Evolutionary conservation across 2,113 vertebrate genomes (phyloP).

Genomic region (Epinephelus fuscoguttatus): DNA sequence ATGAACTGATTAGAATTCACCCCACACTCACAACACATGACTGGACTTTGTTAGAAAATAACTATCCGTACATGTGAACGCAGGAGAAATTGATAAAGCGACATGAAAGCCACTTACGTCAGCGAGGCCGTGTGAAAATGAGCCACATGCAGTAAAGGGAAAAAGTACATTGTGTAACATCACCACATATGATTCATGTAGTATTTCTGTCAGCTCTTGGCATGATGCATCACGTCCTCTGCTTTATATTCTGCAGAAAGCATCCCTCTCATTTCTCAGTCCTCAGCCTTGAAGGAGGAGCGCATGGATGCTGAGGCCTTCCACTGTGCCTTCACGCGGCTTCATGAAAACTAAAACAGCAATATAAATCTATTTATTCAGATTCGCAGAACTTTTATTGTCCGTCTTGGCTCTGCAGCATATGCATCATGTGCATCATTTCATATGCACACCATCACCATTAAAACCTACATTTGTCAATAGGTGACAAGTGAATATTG

Average conservation of each 20-base stretch:
- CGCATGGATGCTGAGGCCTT: slow-evolving; percentile 29
- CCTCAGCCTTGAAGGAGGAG: slow-evolving; percentile 34
- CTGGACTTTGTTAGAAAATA: not conserved
- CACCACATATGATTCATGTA: slow-evolving; percentile 64
- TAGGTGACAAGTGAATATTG: slow-evolving; percentile 17
- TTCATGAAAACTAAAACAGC: not conserved
- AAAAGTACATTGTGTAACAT: slow-evolving; percentile 52
- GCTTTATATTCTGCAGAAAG: slow-evolving; percentile 53
- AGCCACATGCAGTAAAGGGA: not conserved
- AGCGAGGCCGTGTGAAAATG: slow-evolving; percentile 11
- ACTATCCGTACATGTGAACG: not conserved
- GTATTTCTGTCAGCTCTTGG: slow-evolving; percentile 54
- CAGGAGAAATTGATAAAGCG: not conserved
- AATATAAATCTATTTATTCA: not conserved
- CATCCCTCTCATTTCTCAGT: slow-evolving; percentile 29
- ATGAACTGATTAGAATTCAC: too few relatives aligned
- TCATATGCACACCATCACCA: not conserved
- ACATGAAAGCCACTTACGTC: not conserved
- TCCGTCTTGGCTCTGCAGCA: not conserved
- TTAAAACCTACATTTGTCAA: not conserved
- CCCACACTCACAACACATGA: not conserved
- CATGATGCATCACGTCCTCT: slow-evolving; percentile 41
- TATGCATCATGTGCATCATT: not conserved
- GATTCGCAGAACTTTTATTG: not conserved
- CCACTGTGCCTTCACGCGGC: not conserved